These are phyloP conservation scores for Aphaenogaster rudis DNA, from an alignment of 1,140 invertebrate genomes.

Conservation along the genomic window DNA sequence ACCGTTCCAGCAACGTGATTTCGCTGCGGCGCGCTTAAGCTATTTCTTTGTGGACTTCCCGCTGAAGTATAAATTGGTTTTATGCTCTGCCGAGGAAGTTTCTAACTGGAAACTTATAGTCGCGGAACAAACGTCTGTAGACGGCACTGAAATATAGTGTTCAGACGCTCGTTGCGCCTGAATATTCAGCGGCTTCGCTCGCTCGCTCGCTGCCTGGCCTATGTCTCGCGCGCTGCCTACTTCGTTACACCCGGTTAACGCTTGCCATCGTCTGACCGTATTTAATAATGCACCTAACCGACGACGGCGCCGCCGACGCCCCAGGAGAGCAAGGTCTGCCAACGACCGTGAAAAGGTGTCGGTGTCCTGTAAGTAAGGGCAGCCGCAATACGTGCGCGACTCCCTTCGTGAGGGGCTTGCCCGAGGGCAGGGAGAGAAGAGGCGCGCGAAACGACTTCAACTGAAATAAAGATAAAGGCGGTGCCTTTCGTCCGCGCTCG, in stretches of 20 bases:
- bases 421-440: constrained; percentile 5
- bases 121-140: constrained; percentile 59
- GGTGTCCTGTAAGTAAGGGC: constrained; percentile 40
- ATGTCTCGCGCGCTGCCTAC: constrained; percentile 45
- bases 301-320: constrained; percentile 37
- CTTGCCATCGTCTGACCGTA: constrained; percentile 45
- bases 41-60: constrained; percentile 49
- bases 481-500: not conserved
- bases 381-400: constrained; percentile 46
- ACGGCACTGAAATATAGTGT: constrained; percentile 63
- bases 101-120: constrained; percentile 63
- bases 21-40: constrained; percentile 16
- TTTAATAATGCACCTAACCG: constrained; percentile 73
- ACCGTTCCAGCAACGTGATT: constrained; percentile 33
- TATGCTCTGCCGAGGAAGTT: constrained; percentile 52
- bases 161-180: constrained; percentile 49
- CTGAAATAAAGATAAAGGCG: constrained; percentile 52
- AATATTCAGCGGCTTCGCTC: constrained; percentile 55
- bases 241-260: constrained; percentile 62
- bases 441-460: constrained; percentile 37
- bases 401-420: constrained; percentile 5
- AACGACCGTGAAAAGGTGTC: constrained; percentile 70
- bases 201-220: constrained; percentile 8
- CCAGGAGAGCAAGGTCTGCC: constrained; percentile 51
- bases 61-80: constrained; percentile 64